Evolutionary conservation across 2,113 vertebrate genomes (phyloP), one percentile per base, ranked within the genome.

Genomic region (Oncorhynchus tshawytscha): DNA sequence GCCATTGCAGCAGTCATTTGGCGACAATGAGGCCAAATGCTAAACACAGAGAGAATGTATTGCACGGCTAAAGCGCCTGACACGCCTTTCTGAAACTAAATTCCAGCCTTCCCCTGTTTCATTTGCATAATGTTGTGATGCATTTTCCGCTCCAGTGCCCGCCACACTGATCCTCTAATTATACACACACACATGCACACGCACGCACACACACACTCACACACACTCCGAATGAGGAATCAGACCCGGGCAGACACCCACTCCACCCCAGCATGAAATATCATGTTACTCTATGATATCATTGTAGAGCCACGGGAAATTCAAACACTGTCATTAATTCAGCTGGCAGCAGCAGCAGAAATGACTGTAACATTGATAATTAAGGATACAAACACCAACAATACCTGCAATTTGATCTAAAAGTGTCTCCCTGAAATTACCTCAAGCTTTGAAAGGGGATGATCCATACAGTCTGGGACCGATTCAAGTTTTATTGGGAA

Each of bases 1-100:
- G 79, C 85, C 15, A 20, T 57, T 54, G 68, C 67, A 76, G 80
- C 83, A 89, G 89, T 88, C 86, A 87, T 90, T 87, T 75, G 82
- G 77, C 84, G 74, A 88, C 80, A 88, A 90, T 88, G 81, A 84
- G 86, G 82, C 85, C 83, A 86, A 82, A 86, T 87, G 84, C 83
- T 88, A 85, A 85, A 84, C 81, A 79, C 71, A 27, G 68, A 69
- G 62, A 64, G 49, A 84, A 82, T 78, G 76, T 57, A 7, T 80
- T 64, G 67, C 81, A 72, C 34, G 68, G 68, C 59, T 65, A 24
- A 27, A 15, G 70, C 34, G 70, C 59, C 34, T 79, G 31, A 24
- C 75, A 64, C 5, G 16, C 9, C 74, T 60, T 71, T 62, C 25
- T 11, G 16, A 11, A 73, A 59, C 66, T 22, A 22, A 75, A 34